Base-by-base conservation (phyloP, 2,797 vertebrate species). In the Serranus cabrilla region DNA sequence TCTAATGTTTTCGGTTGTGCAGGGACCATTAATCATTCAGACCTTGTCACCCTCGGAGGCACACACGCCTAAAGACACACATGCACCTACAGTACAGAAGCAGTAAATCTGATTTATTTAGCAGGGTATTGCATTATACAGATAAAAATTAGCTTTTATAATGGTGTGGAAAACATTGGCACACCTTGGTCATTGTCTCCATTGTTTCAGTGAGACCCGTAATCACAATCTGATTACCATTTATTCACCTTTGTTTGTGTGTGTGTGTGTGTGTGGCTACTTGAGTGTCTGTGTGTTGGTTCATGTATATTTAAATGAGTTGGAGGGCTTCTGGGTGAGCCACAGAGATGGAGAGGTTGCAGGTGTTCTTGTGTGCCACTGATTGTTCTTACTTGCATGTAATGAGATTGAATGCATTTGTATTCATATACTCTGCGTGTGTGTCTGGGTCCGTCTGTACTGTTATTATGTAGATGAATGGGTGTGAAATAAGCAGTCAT, bases 201-300 rank as follows among this genome's bases (percentile, higher is more conserved):
- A 70, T 85, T 87, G 80, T 91, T 89, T 83, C 51, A 49, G 21
- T 2, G 16, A 84, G 75, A 81, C 62, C 82, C 84, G 81, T 83
- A 86, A 89, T 87, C 78, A 87, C 78, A 83, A 68, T 72, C 62
- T 86, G 74, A 88, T 92, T 91, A 90, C 39, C 81, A 83, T 89
- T 79, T 82, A 77, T 80, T 89, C 74, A 78, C 62, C 56, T 64
- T 77, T 78, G 79, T 76, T 45, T 71, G 21, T 57, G 5, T 50
- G n/a, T 54, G 40, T 51, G 8, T 37, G 43, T 50, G 16, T 54
- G 45, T 65, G 63, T 52, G 47, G 58, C 55, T 71, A 39, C 80
- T 75, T 67, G 56, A 52, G 66, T 59, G 51, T 79, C 27, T 74
- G 55, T 70, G 58, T 55, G 23, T 34, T 21, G 31, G 52, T 69